Percentiles rank a stretch among this genome's conserved stretches.
Evolutionary conservation across 2,797 vertebrate genomes (phyloP).

Genomic region (Myotis planiceps): DNA sequence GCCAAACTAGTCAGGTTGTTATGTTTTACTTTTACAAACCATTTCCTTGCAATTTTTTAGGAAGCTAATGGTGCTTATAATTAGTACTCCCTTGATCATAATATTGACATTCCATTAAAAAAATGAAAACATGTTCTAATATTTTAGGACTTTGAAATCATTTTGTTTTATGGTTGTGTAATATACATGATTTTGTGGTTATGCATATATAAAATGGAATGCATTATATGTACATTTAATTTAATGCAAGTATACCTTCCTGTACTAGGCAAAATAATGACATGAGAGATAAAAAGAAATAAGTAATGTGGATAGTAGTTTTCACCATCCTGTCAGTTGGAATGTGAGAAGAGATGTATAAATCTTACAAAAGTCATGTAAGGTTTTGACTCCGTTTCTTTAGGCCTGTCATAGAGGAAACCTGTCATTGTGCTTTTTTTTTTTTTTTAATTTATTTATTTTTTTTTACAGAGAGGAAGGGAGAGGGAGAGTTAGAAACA

Average conservation of each 20-base stretch:
- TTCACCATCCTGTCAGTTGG: neutral
- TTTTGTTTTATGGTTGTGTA: slow-evolving; percentile 10
- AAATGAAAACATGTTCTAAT: slow-evolving; percentile 15
- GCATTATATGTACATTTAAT: slow-evolving; percentile 9
- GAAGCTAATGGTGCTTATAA: slow-evolving; percentile 20
- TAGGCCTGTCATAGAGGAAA: neutral
- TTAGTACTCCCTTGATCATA: neutral
- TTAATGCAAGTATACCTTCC: slow-evolving; percentile 15
- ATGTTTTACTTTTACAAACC: neutral
- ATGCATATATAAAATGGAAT: neutral
- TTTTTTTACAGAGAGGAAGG: no score
- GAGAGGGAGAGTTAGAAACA: no score
- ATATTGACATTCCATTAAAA: slow-evolving; percentile 3
- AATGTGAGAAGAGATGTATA: neutral
- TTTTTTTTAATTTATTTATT: no score
- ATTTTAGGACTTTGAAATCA: slow-evolving; percentile 13
- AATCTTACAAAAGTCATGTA: neutral
- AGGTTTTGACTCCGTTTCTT: neutral
- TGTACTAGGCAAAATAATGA: slow-evolving; percentile 9
- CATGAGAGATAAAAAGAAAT: neutral
- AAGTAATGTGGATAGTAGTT: neutral
- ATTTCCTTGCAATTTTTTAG: slow-evolving; percentile 22
- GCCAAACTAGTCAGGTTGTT: no score
- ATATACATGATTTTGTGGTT: neutral
- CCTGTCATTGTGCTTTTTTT: neutral